Evolutionary conservation across 2,113 vertebrate genomes (phyloP).

Genomic region (Melanocharis versteri): DNA sequence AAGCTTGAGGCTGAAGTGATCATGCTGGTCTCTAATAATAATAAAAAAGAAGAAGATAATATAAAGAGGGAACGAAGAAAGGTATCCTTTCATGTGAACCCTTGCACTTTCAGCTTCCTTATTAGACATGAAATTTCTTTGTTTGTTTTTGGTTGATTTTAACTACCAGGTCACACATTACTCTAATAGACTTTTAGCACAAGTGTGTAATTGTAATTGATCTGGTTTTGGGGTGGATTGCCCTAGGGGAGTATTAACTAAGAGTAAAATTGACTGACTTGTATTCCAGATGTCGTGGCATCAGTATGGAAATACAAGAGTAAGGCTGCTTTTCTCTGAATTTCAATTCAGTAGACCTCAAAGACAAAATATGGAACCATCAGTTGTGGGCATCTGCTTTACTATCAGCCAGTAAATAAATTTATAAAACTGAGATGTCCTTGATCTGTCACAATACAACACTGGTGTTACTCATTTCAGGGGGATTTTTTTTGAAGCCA

Average conservation of each 20-base stretch:
- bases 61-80: neutral
- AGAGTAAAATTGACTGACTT: slow-evolving; percentile 17
- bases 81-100: neutral
- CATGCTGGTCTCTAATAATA: neutral
- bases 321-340: neutral
- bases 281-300: neutral
- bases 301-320: neutral
- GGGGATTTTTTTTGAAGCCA: neutral
- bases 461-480: neutral
- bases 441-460: neutral
- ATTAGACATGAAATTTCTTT: neutral
- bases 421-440: neutral
- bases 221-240: neutral
- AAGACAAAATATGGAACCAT: slow-evolving; percentile 13
- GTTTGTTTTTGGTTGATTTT: neutral
- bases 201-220: slow-evolving; percentile 15
- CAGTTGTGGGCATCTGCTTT: neutral
- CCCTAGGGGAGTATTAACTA: neutral
- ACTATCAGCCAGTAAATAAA: neutral
- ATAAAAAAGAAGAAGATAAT: neutral
- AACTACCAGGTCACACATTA: neutral
- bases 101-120: neutral
- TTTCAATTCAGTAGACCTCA: neutral
- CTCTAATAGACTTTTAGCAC: neutral
- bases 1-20: neutral